Evolutionary conservation across 2,113 vertebrate genomes (phyloP).

Genomic region (Mustelus asterias): DNA sequence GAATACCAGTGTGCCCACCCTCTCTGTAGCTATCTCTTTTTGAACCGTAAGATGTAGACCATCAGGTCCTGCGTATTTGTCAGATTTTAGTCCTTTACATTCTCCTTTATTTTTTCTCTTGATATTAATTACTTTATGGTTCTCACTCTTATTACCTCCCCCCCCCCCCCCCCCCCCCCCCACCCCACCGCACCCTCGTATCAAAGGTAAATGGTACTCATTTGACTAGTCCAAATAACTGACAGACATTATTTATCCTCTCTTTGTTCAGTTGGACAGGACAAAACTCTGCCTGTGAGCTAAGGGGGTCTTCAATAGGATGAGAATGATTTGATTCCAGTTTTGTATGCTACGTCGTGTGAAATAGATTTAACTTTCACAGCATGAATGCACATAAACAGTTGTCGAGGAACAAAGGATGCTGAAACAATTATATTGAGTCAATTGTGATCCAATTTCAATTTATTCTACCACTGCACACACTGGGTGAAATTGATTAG

Average conservation of each 20-base stretch:
- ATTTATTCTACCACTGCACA: neutral
- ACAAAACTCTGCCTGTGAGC: neutral
- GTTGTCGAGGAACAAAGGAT: neutral
- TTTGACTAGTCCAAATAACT: neutral
- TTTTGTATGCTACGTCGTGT: too few relatives aligned
- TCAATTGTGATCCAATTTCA: neutral
- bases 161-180: too few relatives aligned
- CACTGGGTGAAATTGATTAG: neutral
- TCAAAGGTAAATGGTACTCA: neutral
- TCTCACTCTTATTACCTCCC: too few relatives aligned
- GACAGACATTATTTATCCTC: neutral
- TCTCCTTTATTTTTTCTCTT: too few relatives aligned
- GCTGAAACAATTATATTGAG: neutral
- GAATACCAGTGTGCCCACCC: too few relatives aligned
- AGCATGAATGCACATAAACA: neutral
- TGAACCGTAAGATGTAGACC: too few relatives aligned
- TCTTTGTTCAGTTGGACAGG: neutral
- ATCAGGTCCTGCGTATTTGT: too few relatives aligned
- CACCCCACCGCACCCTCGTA: too few relatives aligned
- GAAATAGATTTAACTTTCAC: neutral
- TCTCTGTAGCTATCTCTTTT: too few relatives aligned
- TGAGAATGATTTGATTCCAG: neutral
- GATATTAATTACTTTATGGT: too few relatives aligned
- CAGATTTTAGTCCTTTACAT: too few relatives aligned
- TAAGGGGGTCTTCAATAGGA: neutral